Percentiles rank a stretch among this genome's conserved stretches.
Evolutionary conservation across 2,113 vertebrate genomes (phyloP).

Genomic region (Ariopsis seemanni): DNA sequence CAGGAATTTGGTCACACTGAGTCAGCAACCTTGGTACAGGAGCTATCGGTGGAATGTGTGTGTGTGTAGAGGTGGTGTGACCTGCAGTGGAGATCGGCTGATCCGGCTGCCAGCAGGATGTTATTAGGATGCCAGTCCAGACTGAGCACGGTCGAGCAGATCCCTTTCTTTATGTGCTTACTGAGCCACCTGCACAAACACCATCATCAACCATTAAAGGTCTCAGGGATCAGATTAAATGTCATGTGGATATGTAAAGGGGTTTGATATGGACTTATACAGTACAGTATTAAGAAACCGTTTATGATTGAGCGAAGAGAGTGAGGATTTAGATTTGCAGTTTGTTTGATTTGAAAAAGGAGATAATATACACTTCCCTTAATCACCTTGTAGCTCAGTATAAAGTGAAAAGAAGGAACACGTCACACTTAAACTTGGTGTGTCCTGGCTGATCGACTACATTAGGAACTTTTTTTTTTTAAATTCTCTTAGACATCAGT

Average conservation of each 20-base stretch:
- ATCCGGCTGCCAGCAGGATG: conserved; percentile 75
- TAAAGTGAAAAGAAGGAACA: too few relatives aligned
- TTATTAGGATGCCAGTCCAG: conserved; percentile 82
- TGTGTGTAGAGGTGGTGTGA: conserved; percentile 44
- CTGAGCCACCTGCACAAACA: conserved; percentile 75
- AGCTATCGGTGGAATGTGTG: neutral
- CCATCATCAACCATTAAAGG: neutral
- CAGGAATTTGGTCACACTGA: too few relatives aligned
- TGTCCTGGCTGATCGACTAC: neutral
- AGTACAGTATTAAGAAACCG: neutral
- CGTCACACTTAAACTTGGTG: neutral
- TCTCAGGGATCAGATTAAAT: neutral
- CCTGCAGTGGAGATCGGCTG: conserved; percentile 79
- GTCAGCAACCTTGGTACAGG: neutral
- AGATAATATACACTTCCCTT: neutral
- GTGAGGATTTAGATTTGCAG: neutral
- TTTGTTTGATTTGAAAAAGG: neutral
- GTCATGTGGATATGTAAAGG: neutral
- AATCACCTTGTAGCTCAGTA: too few relatives aligned
- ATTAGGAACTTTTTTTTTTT: neutral
- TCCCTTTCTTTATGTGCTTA: conserved; percentile 81
- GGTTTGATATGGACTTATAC: neutral
- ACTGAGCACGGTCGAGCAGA: conserved; percentile 76
- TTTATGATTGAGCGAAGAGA: neutral
- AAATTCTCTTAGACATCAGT: neutral